These are phyloP conservation scores for Caenorhabditis zanzibari DNA, from an alignment of 2,888 invertebrate genomes.

Conservation along the genomic window DNA sequence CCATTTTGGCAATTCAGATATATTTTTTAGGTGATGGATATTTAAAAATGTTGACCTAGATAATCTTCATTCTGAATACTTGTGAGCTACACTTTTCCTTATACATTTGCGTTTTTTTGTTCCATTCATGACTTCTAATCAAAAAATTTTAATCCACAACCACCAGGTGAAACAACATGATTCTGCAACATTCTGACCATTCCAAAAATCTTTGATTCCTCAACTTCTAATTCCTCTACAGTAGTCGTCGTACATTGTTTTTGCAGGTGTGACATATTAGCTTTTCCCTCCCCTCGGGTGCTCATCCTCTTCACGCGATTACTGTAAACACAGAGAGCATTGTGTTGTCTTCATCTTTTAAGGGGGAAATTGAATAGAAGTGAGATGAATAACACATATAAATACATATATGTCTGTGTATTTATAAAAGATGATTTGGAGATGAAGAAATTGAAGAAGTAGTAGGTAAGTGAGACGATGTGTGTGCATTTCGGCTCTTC, in stretches of 20 bases:
- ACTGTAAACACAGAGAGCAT: conserved; percentile 51
- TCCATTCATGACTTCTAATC: not conserved
- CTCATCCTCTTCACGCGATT: conserved; percentile 47
- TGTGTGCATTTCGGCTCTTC: conserved; percentile 54
- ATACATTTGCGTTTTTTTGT: too few relatives aligned
- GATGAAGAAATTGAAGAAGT: conserved; percentile 44
- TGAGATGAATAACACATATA: too few relatives aligned
- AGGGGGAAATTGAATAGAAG: not conserved
- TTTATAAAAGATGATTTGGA: conserved; percentile 33
- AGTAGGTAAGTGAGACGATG: conserved; percentile 17
- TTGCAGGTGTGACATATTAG: conserved; percentile 29
- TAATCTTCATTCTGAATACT: too few relatives aligned
- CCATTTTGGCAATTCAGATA: too few relatives aligned
- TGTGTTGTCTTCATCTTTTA: conserved; percentile 4
- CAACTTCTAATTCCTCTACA: conserved; percentile 17
- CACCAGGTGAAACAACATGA: not conserved
- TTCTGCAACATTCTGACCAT: not conserved
- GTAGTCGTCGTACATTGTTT: conserved; percentile 24
- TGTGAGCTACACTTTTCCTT: too few relatives aligned
- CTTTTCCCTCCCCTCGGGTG: not conserved
- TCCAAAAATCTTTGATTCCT: not conserved
- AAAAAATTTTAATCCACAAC: not conserved
- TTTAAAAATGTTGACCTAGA: too few relatives aligned
- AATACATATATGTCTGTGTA: conserved; percentile 19
- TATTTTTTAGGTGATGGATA: too few relatives aligned